Conservation (phyloP, 2,797 vertebrate genomes). For the Rousettus madagascariensis region DNA sequence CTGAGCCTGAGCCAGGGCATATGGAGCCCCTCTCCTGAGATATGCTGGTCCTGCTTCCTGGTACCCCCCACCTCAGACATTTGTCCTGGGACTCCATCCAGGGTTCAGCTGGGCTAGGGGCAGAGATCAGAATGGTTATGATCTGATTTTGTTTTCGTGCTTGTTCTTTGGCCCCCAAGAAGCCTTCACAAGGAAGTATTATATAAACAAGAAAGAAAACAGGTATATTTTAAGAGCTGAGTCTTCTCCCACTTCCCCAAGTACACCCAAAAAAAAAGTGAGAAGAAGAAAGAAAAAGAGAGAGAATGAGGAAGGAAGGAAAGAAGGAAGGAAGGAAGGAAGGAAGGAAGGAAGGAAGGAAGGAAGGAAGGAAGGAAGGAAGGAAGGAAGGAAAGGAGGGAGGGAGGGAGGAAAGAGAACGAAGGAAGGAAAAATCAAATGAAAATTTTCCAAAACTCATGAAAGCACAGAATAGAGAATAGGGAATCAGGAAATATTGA, state of each 20-base stretch:
- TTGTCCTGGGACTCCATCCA: not conserved
- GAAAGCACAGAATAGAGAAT: not conserved
- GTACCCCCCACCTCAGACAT: not conserved
- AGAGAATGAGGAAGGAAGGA: too few species aligned
- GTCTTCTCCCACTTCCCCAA: not conserved
- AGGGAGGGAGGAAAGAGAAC: not conserved
- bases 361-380: too few species aligned
- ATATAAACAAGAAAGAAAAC: not conserved
- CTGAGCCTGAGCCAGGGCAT: not conserved
- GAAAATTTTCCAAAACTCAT: not conserved
- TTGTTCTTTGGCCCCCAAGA: not conserved
- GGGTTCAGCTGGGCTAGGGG: not conserved
- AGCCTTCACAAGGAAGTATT: not conserved
- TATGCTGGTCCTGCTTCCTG: not conserved
- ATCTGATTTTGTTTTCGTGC: not conserved
- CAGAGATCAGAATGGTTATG: not conserved
- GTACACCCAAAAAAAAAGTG: not conserved
- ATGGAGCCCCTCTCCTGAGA: fast-evolving
- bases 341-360: not conserved
- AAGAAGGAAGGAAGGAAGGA: not conserved
- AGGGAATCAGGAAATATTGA: too few species aligned
- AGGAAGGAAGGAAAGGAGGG: not conserved
- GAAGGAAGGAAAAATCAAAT: not conserved
- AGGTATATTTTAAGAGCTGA: not conserved
- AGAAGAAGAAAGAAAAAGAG: not conserved